These are phyloP conservation scores for Scalopus aquaticus DNA, from an alignment of 2,113 vertebrate species.

Conservation along the genomic window DNA sequence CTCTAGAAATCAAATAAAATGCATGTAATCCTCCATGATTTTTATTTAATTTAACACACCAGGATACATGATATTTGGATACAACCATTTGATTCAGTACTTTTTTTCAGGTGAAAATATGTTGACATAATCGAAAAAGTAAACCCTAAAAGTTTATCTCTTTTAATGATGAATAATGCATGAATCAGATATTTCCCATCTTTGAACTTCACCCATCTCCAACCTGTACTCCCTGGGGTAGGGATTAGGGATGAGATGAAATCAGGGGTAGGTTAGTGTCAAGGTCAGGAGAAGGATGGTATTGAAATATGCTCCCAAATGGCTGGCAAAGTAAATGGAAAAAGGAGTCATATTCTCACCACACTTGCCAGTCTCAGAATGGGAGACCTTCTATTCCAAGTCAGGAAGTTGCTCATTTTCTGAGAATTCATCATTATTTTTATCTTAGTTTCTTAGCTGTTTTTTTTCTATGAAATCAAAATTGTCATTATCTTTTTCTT, in stretches of 20 bases:
- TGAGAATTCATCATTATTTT: not conserved
- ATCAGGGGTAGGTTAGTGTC: not conserved
- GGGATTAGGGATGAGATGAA: slow-evolving; percentile 5
- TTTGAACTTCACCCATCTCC: slow-evolving; percentile 37
- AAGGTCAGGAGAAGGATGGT: not conserved
- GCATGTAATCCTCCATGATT: not conserved
- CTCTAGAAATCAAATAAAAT: not conserved
- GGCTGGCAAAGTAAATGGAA: not conserved
- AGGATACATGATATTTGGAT: not conserved
- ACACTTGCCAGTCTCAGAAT: not conserved
- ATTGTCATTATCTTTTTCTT: not conserved
- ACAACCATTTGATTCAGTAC: not conserved
- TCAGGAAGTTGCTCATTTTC: not conserved
- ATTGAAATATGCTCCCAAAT: not conserved
- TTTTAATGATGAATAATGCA: slow-evolving; percentile 52
- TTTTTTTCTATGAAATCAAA: not conserved
- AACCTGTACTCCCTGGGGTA: not conserved
- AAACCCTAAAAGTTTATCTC: not conserved
- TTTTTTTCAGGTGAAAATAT: not conserved
- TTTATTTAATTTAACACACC: slow-evolving; percentile 8
- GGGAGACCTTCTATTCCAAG: not conserved
- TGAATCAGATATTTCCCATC: not conserved
- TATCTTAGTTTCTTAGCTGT: not conserved
- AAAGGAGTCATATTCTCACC: not conserved
- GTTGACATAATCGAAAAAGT: not conserved